These are phyloP conservation scores for Manduca sexta DNA, from an alignment of 1,140 invertebrate genomes.

Conservation along the genomic window DNA sequence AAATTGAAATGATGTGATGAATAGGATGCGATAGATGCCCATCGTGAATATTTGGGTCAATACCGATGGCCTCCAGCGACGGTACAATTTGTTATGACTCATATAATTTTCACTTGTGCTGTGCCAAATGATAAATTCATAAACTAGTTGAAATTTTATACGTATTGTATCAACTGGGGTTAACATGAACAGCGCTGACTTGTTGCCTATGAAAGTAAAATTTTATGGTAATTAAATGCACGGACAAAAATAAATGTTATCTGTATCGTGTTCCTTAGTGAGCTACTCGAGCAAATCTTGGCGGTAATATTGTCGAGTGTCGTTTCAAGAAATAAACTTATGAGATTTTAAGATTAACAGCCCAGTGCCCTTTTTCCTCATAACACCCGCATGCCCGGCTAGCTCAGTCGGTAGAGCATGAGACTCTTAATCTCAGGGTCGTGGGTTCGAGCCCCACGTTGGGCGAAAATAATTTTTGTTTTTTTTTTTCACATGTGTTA, in stretches of 20 bases:
- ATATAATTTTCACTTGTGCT: conserved; percentile 13
- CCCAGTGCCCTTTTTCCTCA: neutral
- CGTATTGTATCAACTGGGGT: too few relatives aligned
- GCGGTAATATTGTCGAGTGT: too few relatives aligned
- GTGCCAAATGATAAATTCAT: conserved; percentile 5
- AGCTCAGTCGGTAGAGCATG: conserved; percentile 82
- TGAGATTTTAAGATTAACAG: too few relatives aligned
- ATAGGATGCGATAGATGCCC: conserved; percentile 25
- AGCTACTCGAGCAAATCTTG: too few relatives aligned
- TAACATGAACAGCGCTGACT: too few relatives aligned
- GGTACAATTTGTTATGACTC: conserved; percentile 14
- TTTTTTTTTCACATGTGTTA: conserved; percentile 2
- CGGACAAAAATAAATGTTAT: too few relatives aligned
- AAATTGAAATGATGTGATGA: conserved; percentile 8
- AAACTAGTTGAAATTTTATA: conserved; percentile 4
- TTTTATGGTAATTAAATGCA: too few relatives aligned
- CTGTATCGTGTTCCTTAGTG: too few relatives aligned
- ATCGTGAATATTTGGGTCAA: conserved; percentile 42
- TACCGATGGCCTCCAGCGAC: conserved; percentile 29
- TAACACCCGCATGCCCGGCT: conserved; percentile 25
- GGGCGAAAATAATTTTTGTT: conserved; percentile 72
- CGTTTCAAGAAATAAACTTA: too few relatives aligned
- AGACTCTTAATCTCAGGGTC: conserved; percentile 83
- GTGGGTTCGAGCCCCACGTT: conserved; percentile 91
- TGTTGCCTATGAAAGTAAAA: too few relatives aligned